Base-by-base conservation (phyloP, 2,797 vertebrate genomes). In the Alauda arvensis region DNA sequence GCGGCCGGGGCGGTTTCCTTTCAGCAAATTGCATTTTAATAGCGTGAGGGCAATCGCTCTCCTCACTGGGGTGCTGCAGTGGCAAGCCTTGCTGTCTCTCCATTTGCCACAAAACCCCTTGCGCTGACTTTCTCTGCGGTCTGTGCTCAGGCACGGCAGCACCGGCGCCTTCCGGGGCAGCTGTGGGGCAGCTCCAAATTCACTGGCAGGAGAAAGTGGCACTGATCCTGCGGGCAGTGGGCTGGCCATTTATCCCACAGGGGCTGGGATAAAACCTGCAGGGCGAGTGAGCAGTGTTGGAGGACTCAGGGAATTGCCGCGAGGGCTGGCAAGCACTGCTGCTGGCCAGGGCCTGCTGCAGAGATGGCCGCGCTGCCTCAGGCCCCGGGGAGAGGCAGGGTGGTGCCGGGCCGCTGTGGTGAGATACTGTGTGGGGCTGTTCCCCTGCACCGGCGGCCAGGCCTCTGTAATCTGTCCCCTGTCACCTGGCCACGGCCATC, bases 81-180 rank as follows among this genome's bases (percentile, higher is more conserved):
- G 46, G 83, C 37, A 28, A 90, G 34, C 74, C 66, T 68, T 1
- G 0, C 34, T 10, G 13, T 14, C 4, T 0, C 34, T 24, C 39
- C 39, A 2, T 28, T 52, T n/a, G 31, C 85, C 85, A 43, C 85
- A 59, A 82, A 65, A 0, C 19, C 40, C 21, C 28, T 40, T 5
- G 3, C 1, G 0, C 33, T 15, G 63, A 37, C 46, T 84, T 75
- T 34, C 4, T 1, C 66, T 4, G 3, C 0, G 1, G 42, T 59
- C 28, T 67, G 28, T 0, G 0, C 53, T 62, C 45, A 6, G 59
- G 39, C 56, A 8, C 3, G 29, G 66, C 0, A 0, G 39, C 34
- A 31, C 6, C 16, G 14, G 14, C 0, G 0, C 52, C 75, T 75
- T 16, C 43, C 31, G 31, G 12, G 34, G 45, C 1, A 3, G 15